Conservation (phyloP, 2,888 invertebrate genomes). For the Ligdia adustata region DNA sequence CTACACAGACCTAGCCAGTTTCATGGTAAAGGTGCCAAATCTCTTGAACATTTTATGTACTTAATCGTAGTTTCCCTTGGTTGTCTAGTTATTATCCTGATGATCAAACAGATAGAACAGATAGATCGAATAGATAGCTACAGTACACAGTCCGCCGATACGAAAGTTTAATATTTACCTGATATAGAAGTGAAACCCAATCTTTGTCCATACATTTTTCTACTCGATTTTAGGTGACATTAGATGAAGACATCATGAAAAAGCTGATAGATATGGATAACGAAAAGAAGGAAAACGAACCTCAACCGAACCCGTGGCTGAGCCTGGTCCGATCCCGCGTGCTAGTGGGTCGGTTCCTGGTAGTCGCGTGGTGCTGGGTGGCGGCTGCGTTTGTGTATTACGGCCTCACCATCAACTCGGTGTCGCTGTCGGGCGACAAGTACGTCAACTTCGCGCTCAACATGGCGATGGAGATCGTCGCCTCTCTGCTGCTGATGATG, state of each 20-base stretch:
- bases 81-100: too few relatives aligned
- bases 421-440: conserved; percentile 88
- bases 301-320: conserved; percentile 53
- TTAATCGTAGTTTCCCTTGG: too few relatives aligned
- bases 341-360: conserved; percentile 56
- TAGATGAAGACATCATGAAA: conserved; percentile 58
- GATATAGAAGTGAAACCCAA: too few relatives aligned
- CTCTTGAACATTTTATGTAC: too few relatives aligned
- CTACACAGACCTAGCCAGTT: too few relatives aligned
- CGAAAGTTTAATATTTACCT: too few relatives aligned
- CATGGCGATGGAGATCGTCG: conserved; percentile 77
- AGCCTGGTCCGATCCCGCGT: conserved; percentile 55
- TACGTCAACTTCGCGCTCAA: conserved; percentile 88
- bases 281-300: conserved; percentile 22
- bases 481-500: conserved; percentile 74
- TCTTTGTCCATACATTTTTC: too few relatives aligned
- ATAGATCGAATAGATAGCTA: too few relatives aligned
- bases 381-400: conserved; percentile 91
- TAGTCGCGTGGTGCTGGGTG: conserved; percentile 86
- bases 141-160: too few relatives aligned
- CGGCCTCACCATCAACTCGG: conserved; percentile 90
- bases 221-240: conserved; percentile 49
- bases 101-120: too few relatives aligned
- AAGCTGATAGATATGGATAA: conserved; percentile 41
- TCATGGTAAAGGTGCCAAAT: too few relatives aligned